Percentiles rank a stretch among this genome's conserved stretches.
These are phyloP conservation scores for Lycaon pictus DNA, from an alignment of 2,113 vertebrate genomes.

Conservation along the genomic window DNA sequence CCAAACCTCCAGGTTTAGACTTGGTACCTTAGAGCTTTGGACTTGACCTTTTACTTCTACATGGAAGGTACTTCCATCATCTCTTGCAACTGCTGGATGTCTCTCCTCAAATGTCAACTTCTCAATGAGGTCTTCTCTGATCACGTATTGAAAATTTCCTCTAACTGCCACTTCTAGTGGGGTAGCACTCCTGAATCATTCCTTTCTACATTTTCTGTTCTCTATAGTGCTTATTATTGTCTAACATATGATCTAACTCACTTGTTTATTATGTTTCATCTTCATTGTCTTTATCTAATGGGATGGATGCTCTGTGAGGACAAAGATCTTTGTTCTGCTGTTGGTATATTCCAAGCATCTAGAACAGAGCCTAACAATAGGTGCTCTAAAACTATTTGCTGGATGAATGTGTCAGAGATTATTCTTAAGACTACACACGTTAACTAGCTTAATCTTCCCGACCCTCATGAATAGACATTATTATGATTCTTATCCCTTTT, in stretches of 20 bases:
- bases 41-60: not conserved
- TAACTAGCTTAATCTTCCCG: not conserved
- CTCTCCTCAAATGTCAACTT: not conserved
- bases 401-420: not conserved
- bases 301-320: not conserved
- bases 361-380: not conserved
- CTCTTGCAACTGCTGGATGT: not conserved
- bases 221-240: not conserved
- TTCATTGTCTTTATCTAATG: not conserved
- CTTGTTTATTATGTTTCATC: not conserved
- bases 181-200: not conserved
- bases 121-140: not conserved
- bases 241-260: not conserved
- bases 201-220: not conserved
- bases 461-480: not conserved
- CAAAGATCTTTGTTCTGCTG: not conserved
- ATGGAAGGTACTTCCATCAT: not conserved
- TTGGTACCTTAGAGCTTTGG: not conserved
- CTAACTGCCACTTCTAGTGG: not conserved
- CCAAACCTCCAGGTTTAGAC: not conserved
- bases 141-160: not conserved
- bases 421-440: not conserved
- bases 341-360: not conserved
- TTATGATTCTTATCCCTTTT: not conserved
- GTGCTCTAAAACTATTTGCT: not conserved